Evolutionary conservation across 2,888 invertebrate genomes (phyloP).

Genomic region (Pheosia tremula): DNA sequence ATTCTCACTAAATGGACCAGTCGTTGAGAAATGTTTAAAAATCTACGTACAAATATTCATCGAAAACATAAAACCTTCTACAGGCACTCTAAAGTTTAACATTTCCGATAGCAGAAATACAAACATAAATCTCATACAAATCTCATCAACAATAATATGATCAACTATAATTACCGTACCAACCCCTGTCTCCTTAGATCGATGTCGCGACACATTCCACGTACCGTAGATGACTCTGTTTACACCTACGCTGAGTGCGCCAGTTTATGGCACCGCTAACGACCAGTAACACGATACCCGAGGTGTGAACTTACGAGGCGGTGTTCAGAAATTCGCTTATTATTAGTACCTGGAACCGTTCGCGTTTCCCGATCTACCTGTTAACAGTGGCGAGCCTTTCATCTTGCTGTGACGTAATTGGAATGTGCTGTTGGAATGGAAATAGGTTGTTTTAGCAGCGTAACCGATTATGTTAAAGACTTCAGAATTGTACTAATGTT

Average conservation of each 20-base stretch:
- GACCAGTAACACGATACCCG: constrained; percentile 52
- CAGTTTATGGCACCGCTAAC: constrained; percentile 45
- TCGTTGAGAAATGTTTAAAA: background rate
- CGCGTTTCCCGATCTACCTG: constrained; percentile 45
- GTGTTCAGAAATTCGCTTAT: constrained; percentile 51
- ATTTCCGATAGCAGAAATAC: too few species aligned
- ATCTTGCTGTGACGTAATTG: constrained; percentile 24
- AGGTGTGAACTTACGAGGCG: constrained; percentile 50
- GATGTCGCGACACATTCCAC: constrained; percentile 21
- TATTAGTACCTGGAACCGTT: constrained; percentile 53
- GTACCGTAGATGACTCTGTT: constrained; percentile 35
- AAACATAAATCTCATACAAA: background rate
- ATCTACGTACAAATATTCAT: too few species aligned
- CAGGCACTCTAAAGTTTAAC: too few species aligned
- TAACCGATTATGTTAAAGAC: constrained; percentile 1
- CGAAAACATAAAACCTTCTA: too few species aligned
- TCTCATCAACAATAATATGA: background rate
- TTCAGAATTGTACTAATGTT: background rate
- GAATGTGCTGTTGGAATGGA: constrained; percentile 23
- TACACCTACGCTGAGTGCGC: constrained; percentile 14
- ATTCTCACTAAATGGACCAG: background rate
- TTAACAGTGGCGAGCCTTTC: constrained; percentile 22
- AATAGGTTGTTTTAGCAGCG: constrained; percentile 8
- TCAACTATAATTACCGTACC: constrained; percentile 1
- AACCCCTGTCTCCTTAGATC: constrained; percentile 1